These are phyloP conservation scores for Drosophila navojoa DNA, from an alignment of 1,140 invertebrate species.

Conservation along the genomic window DNA sequence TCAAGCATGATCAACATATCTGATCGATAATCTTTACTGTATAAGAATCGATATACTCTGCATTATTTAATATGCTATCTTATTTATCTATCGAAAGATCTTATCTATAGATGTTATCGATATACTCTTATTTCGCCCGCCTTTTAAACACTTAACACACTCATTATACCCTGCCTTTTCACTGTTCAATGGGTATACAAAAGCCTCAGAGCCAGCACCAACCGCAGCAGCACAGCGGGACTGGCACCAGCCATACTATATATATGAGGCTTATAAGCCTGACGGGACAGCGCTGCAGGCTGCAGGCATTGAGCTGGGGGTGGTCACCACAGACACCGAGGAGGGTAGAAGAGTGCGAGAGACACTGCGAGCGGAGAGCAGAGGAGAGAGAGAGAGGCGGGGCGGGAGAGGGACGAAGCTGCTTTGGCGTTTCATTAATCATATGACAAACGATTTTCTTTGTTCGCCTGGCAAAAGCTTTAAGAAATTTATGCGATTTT, in stretches of 20 bases:
- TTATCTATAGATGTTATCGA: too few relatives aligned
- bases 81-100: too few relatives aligned
- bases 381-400: background rate
- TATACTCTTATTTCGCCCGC: too few relatives aligned
- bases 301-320: too few relatives aligned
- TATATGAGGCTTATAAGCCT: too few relatives aligned
- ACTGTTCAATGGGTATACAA: background rate
- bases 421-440: constrained; percentile 62
- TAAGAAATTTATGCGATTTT: constrained; percentile 68
- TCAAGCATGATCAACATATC: too few relatives aligned
- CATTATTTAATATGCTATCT: too few relatives aligned
- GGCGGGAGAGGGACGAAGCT: background rate
- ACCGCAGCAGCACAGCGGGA: constrained; percentile 8
- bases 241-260: background rate
- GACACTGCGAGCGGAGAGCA: background rate
- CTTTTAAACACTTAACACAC: too few relatives aligned
- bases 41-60: too few relatives aligned
- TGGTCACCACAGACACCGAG: background rate
- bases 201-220: background rate
- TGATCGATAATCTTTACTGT: too few relatives aligned
- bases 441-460: constrained; percentile 80
- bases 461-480: constrained; percentile 55
- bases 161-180: too few relatives aligned
- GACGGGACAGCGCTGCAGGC: too few relatives aligned
- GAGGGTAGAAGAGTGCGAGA: constrained; percentile 6